Percentiles rank a stretch among this genome's conserved stretches.
phyloP scores from a whole-genome alignment of 2,888 invertebrate species.

The Minunthozetes semirufus region DNA sequence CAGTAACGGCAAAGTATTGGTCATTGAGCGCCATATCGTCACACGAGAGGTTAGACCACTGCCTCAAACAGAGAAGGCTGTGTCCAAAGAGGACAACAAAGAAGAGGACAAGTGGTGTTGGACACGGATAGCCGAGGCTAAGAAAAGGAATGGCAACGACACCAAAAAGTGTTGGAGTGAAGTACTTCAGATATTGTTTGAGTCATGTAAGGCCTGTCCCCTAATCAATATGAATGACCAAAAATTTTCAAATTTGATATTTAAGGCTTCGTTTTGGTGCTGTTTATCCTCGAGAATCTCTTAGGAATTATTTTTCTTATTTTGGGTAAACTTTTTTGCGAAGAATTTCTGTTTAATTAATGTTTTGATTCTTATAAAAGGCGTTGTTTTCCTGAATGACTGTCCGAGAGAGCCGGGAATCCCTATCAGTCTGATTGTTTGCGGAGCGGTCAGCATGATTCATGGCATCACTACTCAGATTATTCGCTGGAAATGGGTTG shows the following conservation, averaged over 20 bases:
- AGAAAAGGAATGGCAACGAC: not conserved
- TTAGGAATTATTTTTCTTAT: not conserved
- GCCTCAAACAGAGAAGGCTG: too few relatives aligned
- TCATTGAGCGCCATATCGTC: too few relatives aligned
- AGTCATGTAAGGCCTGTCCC: not conserved
- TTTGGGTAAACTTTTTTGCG: not conserved
- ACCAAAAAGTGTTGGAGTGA: not conserved
- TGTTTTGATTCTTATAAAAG: not conserved
- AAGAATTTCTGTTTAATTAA: not conserved
- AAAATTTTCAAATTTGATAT: not conserved
- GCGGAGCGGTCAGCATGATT: not conserved
- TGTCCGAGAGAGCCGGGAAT: not conserved
- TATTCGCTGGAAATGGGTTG: not conserved
- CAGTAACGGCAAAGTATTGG: too few relatives aligned
- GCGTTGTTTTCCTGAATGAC: not conserved
- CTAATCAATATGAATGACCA: not conserved
- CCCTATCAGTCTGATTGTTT: not conserved
- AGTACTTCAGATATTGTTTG: not conserved
- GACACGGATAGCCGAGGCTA: not conserved
- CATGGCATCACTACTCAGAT: not conserved
- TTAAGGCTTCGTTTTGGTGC: not conserved
- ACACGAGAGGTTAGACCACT: too few relatives aligned
- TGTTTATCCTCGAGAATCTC: not conserved
- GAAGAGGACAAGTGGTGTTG: not conserved
- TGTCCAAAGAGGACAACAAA: not conserved